phyloP scores from a whole-genome alignment of 2,888 invertebrate species.

The Patella ulyssiponensis region DNA sequence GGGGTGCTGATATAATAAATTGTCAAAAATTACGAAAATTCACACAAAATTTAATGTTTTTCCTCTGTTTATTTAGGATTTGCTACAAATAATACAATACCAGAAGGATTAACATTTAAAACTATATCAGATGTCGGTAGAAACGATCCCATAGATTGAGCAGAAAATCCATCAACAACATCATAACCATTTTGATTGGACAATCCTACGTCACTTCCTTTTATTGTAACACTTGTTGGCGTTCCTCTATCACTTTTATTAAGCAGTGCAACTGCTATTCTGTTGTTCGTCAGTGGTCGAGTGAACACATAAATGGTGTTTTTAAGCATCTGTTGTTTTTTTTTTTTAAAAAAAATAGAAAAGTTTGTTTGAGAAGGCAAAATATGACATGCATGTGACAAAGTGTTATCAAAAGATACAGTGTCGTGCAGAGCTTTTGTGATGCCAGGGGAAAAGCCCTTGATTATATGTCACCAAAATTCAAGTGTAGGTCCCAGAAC shows the following conservation, averaged over 20 bases:
- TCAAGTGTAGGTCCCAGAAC: too few species aligned
- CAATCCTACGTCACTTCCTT: constrained; percentile 41
- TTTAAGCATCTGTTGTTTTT: too few species aligned
- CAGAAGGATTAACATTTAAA: background rate
- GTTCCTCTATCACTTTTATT: constrained; percentile 44
- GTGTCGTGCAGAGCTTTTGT: too few species aligned
- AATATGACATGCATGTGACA: too few species aligned
- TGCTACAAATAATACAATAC: background rate
- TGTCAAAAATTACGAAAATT: too few species aligned
- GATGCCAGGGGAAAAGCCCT: too few species aligned
- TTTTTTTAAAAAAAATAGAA: too few species aligned
- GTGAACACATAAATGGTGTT: background rate
- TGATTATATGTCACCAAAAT: too few species aligned
- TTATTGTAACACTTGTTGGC: constrained; percentile 39
- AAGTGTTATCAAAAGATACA: too few species aligned
- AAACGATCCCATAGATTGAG: constrained; percentile 37
- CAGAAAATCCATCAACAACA: constrained; percentile 49
- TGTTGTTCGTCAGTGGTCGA: background rate
- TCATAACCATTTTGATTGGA: constrained; percentile 40
- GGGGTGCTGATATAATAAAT: too few species aligned
- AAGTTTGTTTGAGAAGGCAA: too few species aligned
- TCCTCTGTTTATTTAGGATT: background rate
- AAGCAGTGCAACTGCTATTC: constrained; percentile 49
- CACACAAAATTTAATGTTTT: too few species aligned
- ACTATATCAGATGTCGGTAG: background rate